Base-by-base conservation (phyloP, 2,797 vertebrate genomes). In the Diceros bicornis region DNA sequence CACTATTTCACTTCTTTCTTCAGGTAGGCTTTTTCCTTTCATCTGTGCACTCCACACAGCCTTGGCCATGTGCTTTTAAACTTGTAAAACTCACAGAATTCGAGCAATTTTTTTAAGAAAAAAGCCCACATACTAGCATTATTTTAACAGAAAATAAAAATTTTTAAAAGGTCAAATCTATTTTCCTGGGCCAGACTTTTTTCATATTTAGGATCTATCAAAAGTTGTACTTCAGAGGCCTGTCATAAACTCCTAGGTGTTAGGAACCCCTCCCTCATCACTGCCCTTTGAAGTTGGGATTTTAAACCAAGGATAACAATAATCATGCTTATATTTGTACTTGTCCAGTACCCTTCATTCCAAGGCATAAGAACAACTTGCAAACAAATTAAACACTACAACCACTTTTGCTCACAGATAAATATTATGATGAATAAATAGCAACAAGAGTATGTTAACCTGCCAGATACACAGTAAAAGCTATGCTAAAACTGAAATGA, bases 131-230 rank as follows among this genome's bases (percentile, higher is more conserved):
- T 69, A 78, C n/a, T 47, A 64, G 27, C 52, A 85, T 93, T 87
- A 96, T 85, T 95, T 95, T 95, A 94, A 89, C 92, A 47, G 89
- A 94, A 97, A 97, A 95, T 95, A 92, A 97, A 97, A 78, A 6
- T 27, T 88, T 52, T 97, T 97, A 9, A 96, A 98, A 97, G 71
- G 96, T 95, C 96, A 97, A 94, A 88, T 79, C 57, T 95, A 86
- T 97, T 96, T 94, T 97, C 47, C 74, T 96, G 44, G 81, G 81
- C 69, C 91, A 95, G 44, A 83, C 83, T 57, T 75, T 97, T 98
- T 98, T 94, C 72, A 79, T 77, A 79, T 72, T 97, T 69, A 79
- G 79, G 64, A 29, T 57, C 87, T 96, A 94, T 97, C 75, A 96
- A 86, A 96, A 92, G 66, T 94, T 92, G 66, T 59, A 62, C 44